A percentile compares a stretch with the other conserved stretches of the same genome.
These are phyloP conservation scores for Acanthornis magna DNA, from an alignment of 2,797 vertebrate genomes.

Conservation along the genomic window DNA sequence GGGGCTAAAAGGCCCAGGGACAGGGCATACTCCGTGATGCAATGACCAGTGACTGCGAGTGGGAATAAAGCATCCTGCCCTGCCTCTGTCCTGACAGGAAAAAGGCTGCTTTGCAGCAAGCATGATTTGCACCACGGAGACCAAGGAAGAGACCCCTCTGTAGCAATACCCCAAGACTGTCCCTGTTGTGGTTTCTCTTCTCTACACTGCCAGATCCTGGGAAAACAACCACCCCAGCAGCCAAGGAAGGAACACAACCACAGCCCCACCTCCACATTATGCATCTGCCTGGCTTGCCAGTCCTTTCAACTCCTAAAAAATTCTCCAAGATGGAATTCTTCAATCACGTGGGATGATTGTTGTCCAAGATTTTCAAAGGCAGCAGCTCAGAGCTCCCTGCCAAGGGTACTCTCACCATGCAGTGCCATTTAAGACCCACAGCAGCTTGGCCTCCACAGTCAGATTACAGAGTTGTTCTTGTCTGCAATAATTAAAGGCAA, in stretches of 20 bases:
- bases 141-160: background rate
- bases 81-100: background rate
- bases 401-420: slow-evolving; percentile 6
- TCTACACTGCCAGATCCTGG: background rate
- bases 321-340: background rate
- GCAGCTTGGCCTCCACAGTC: background rate
- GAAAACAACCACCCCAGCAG: background rate
- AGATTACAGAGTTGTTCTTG: slow-evolving; percentile 33
- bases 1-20: background rate
- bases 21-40: rapidly evolving
- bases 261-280: background rate
- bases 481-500: slow-evolving; percentile 33
- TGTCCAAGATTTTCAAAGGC: background rate
- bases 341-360: background rate
- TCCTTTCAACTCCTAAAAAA: background rate
- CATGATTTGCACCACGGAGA: background rate
- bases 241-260: background rate
- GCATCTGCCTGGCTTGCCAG: background rate
- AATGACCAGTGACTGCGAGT: rapidly evolving
- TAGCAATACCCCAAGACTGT: background rate
- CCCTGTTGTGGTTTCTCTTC: background rate
- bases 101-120: background rate
- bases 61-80: background rate
- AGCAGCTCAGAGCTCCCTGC: background rate
- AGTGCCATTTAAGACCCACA: slow-evolving; percentile 4